Base-by-base conservation (phyloP, 2,888 invertebrate species). In the Ochropleura leucogaster region DNA sequence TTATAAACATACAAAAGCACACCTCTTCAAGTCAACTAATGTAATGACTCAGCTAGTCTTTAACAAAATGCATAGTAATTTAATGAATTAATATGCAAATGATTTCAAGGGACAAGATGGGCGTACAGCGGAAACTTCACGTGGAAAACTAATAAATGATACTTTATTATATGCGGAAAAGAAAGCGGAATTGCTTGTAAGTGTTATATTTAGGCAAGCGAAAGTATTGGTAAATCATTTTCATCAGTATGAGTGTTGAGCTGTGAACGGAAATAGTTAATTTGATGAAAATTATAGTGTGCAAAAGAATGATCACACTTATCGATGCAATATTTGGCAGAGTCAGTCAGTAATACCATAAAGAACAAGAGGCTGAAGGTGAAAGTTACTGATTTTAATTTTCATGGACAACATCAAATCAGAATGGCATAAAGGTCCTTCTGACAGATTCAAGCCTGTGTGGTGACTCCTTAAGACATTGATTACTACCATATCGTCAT, bases 51-150 rank as follows among this genome's bases (percentile, higher is more conserved):
- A 75, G 59, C 30, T 65, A 64, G 49, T 68, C 68, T 65, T 49
- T 44, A 66, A 68, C 59, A 64, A 63, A 80, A 84, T 84, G 72
- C 77, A 53, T 68, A 70, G 40, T 53, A 60, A 76, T 66, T 72
- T 14, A 63, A 80, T 68, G 55, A 53, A 75, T 84, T 44, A 68
- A 72, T 70, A 77, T 77, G 81, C 67, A 72, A 82, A 82, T 71
- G 47, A 84, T 81, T 82, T 72, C 81, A 68, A 82, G 68, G 72
- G 69, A 72, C 18, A 65, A 76, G 69, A 84, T 80, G 70, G 72
- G 53, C 30, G 68, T 70, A 65, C 53, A 62, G 16, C 53, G 70
- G 70, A 70, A 76, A 72, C 60, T 65, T 57, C 59, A 84, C 59
- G 49, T 59, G 70, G 59, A 77, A 81, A 81, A 72, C 64, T 65